These are phyloP conservation scores for Pomatorhinus ruficollis DNA, from an alignment of 2,113 vertebrate genomes.

Conservation along the genomic window DNA sequence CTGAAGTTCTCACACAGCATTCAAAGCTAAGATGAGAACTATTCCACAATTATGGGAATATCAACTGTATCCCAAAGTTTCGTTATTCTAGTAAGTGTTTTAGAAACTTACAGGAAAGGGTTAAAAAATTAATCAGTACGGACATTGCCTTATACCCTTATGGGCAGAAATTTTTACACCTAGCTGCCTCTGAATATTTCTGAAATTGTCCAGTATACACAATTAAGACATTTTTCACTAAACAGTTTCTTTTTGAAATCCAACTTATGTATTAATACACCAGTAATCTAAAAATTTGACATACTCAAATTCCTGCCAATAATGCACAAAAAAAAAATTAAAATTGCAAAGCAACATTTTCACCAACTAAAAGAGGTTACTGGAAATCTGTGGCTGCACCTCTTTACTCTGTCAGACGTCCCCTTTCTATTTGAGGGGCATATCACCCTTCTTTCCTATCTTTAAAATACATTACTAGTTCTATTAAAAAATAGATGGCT, in stretches of 20 bases:
- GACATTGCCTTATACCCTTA: not conserved
- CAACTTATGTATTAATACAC: not conserved
- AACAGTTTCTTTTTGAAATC: not conserved
- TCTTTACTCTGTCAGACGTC: not conserved
- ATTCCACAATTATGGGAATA: not conserved
- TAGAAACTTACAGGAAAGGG: constrained; percentile 38
- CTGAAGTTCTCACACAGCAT: not conserved
- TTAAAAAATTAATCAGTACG: constrained; percentile 55
- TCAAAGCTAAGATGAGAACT: constrained; percentile 30
- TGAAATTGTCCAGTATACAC: not conserved
- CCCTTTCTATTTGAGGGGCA: not conserved
- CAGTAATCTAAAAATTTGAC: not conserved
- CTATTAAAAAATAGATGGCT: not conserved
- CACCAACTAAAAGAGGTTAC: not conserved
- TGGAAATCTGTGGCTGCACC: not conserved
- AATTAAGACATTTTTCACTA: not conserved
- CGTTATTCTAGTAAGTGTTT: not conserved
- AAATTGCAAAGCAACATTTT: not conserved
- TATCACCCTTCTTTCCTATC: not conserved
- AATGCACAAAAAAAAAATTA: not conserved
- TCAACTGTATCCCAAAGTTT: not conserved
- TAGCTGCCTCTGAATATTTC: not conserved
- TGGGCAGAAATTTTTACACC: not conserved
- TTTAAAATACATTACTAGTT: not conserved
- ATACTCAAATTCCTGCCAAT: not conserved